A percentile compares a stretch with the other conserved stretches of the same genome.
phyloP scores from a whole-genome alignment of 2,797 vertebrate genomes.

The Lagorchestes hirsutus region DNA sequence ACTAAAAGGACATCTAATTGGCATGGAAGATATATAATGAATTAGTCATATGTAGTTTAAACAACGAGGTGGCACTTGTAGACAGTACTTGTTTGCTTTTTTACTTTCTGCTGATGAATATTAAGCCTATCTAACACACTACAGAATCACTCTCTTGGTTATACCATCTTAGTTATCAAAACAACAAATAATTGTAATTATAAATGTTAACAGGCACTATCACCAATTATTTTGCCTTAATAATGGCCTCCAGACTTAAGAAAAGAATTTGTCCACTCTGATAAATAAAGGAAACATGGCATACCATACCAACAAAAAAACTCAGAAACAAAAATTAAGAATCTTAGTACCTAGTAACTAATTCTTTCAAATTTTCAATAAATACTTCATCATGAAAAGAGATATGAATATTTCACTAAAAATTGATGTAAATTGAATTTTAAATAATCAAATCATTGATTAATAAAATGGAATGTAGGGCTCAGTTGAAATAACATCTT shows the following conservation, averaged over 20 bases:
- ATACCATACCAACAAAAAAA: neutral
- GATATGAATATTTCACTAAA: neutral
- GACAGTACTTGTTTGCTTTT: neutral
- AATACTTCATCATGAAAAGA: neutral
- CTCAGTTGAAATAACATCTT: neutral
- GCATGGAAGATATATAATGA: conserved; percentile 48
- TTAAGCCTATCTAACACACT: conserved; percentile 47
- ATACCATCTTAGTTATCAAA: conserved; percentile 62
- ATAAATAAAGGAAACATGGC: neutral
- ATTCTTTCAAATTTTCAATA: neutral
- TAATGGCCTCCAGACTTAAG: neutral
- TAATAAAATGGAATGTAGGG: neutral
- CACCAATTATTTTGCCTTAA: conserved; percentile 23
- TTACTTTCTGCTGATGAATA: conserved; percentile 48
- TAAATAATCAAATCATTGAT: neutral
- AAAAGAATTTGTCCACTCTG: neutral
- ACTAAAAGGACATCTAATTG: conserved; percentile 54
- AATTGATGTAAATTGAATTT: neutral
- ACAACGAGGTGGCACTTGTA: neutral
- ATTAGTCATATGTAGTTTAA: conserved; percentile 13
- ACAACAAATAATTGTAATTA: conserved; percentile 33
- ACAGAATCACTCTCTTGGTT: conserved; percentile 45
- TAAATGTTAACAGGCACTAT: conserved; percentile 54
- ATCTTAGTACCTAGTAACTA: neutral
- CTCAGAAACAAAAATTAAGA: neutral